These are phyloP conservation scores for Characodon lateralis DNA, from an alignment of 2,797 vertebrate species.

Conservation along the genomic window DNA sequence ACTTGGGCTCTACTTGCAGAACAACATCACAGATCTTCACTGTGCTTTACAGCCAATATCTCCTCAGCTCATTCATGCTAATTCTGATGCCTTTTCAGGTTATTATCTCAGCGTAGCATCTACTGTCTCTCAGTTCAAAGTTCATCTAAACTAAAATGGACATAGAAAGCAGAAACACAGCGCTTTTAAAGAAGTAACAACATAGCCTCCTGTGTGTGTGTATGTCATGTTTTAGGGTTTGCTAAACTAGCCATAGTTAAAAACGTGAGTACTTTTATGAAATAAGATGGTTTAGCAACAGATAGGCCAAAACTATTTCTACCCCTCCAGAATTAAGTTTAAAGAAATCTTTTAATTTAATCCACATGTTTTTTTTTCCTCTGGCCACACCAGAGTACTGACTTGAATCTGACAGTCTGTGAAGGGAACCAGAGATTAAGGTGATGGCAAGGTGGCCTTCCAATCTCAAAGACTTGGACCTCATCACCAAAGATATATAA, in stretches of 20 bases:
- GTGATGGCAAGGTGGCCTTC: neutral
- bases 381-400: neutral
- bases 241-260: neutral
- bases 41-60: neutral
- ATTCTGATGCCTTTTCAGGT: neutral
- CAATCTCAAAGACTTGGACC: neutral
- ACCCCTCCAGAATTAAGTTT: neutral
- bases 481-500: neutral
- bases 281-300: neutral
- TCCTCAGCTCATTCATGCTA: neutral
- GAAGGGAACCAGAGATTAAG: neutral
- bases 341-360: neutral
- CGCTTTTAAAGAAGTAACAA: neutral
- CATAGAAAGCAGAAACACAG: neutral
- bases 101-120: neutral
- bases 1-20: neutral
- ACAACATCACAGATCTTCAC: neutral
- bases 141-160: neutral
- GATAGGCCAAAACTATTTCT: neutral
- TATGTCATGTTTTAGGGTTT: neutral
- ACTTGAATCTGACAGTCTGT: neutral
- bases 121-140: neutral
- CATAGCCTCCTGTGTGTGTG: neutral
- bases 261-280: neutral
- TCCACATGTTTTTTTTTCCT: neutral